Percentiles rank a stretch among this genome's conserved stretches.
Conservation (phyloP, 1,140 invertebrate species). For the Orius laevigatus region DNA sequence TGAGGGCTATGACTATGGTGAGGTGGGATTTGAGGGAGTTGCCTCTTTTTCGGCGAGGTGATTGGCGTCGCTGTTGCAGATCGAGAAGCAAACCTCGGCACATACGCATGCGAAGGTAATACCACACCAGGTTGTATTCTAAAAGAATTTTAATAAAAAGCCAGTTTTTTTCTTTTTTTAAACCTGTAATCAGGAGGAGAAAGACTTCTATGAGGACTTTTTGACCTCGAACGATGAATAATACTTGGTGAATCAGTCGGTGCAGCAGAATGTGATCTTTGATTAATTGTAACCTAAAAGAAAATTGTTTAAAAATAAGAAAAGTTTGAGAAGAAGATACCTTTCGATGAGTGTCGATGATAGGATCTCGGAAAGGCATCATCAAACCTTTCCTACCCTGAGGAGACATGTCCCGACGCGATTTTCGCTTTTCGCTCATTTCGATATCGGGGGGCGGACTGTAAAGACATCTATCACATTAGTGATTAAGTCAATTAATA, state of each 20-base stretch:
- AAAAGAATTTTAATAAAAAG: conserved; percentile 3
- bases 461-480: conserved; percentile 22
- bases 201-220: conserved; percentile 26
- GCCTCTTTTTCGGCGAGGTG: conserved; percentile 86
- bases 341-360: conserved; percentile 14
- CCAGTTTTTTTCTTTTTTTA: background rate
- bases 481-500: no score
- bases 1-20: conserved; percentile 21
- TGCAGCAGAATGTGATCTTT: conserved; percentile 52
- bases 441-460: conserved; percentile 45
- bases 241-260: conserved; percentile 47
- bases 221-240: conserved; percentile 23
- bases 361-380: conserved; percentile 9
- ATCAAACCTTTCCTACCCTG: conserved; percentile 49
- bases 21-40: conserved; percentile 76
- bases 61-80: conserved; percentile 85
- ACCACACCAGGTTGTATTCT: conserved; percentile 7
- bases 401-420: conserved; percentile 59
- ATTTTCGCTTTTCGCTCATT: conserved; percentile 31
- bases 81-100: conserved; percentile 24
- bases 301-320: background rate
- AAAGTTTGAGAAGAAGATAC: conserved; percentile 16
- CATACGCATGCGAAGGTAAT: conserved; percentile 21
- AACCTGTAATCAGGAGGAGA: conserved; percentile 26
- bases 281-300: conserved; percentile 19